Base-by-base conservation (phyloP, 2,113 vertebrate species). In the Pantherophis guttatus region DNA sequence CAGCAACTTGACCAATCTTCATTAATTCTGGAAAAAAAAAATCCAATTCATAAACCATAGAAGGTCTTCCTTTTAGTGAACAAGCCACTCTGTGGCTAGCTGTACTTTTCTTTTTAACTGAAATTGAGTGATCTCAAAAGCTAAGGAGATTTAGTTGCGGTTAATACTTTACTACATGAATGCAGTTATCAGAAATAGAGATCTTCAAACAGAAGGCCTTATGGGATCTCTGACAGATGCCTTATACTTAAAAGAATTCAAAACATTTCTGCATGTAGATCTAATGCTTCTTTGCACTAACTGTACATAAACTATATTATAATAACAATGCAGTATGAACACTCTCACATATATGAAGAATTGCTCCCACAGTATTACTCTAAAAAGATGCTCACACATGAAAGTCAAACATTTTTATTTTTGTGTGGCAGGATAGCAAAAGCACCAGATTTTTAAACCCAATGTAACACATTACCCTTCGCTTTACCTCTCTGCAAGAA, bases 361-460 rank as follows among this genome's bases (percentile, higher is more conserved):
- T 62, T 2, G 19, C 65, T 13, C 55, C 23, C 24, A 89, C 7
- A 89, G 44, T 39, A 58, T 89, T 89, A 26, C 13, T 50, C 29
- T 44, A 85, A 89, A 89, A 75, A n/a, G 33, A 90, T 81, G 4
- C 26, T 59, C 50, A 23, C 5, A 52, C 8, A 26, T 62, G 44
- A 86, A 88, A 86, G n/a, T 86, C 39, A 93, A 90, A 90, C 8
- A 5, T 6, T 86, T 93, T 90, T 90, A 93, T 93, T 90, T 48
- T 86, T 62, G 24, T 24, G 23, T 89, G 24, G 19, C 44, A 93
- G 11, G 21, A 33, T 33, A 90, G 48, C 75, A 90, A 24, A 86
- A 90, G 48, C 48, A 54, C 10, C 39, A 81, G 54, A 53, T 86
- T 62, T 44, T 59, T 23, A 62, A 86, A 87, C 3, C 23, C 48